Conservation (phyloP, 2,113 vertebrate genomes). For the Myanophis thanlyinensis region DNA sequence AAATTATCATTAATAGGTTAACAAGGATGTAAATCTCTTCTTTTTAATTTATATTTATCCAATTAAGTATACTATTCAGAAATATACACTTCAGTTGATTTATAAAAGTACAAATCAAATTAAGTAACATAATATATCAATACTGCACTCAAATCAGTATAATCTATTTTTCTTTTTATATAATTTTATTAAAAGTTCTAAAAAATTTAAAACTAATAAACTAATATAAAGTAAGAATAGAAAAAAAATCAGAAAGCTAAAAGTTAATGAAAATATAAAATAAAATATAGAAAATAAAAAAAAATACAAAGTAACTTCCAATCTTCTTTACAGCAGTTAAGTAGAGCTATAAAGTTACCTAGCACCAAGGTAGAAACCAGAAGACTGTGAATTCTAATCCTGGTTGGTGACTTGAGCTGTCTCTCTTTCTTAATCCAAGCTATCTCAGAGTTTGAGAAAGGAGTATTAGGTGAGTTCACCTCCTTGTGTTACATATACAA, state of each 20-base stretch:
- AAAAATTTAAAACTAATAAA: neutral
- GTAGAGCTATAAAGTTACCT: neutral
- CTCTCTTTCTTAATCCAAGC: neutral
- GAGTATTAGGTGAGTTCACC: neutral
- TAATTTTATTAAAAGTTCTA: neutral
- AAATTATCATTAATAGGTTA: conserved; percentile 8
- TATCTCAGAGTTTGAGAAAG: neutral
- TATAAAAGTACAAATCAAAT: neutral
- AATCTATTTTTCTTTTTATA: neutral
- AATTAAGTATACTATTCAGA: neutral
- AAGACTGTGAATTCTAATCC: neutral
- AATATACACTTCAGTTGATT: neutral
- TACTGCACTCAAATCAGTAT: neutral
- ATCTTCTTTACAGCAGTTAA: neutral
- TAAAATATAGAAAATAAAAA: neutral
- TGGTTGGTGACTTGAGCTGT: neutral
- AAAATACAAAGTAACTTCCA: neutral
- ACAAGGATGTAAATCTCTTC: neutral
- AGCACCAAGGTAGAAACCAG: neutral
- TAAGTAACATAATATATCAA: neutral
- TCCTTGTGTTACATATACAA: neutral
- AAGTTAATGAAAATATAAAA: neutral
- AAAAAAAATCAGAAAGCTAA: neutral
- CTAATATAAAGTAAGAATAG: neutral
- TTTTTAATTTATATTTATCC: neutral